A percentile compares a stretch with the other conserved stretches of the same genome.
These are phyloP conservation scores for Ceyx cyanopectus DNA, from an alignment of 2,113 vertebrate genomes.

Conservation along the genomic window DNA sequence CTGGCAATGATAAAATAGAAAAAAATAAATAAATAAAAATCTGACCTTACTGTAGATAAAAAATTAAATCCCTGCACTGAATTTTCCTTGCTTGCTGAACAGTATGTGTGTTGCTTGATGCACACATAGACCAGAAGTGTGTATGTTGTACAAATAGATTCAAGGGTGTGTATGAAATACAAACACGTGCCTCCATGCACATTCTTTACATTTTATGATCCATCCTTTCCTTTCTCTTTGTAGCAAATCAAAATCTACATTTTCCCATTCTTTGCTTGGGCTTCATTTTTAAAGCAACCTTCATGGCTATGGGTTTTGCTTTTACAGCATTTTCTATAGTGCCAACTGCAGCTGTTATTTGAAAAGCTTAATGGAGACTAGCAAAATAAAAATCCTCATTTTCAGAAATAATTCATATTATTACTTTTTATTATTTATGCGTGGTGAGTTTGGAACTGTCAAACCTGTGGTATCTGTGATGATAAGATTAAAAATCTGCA, in stretches of 20 bases:
- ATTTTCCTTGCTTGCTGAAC: not conserved
- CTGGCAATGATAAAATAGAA: not conserved
- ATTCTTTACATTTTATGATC: not conserved
- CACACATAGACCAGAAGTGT: not conserved
- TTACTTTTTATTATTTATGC: not conserved
- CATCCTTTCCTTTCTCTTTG: not conserved
- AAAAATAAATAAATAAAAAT: not conserved
- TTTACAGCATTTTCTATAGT: not conserved
- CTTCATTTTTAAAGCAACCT: not conserved
- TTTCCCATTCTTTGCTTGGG: not conserved
- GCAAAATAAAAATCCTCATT: not conserved
- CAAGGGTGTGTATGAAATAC: not conserved
- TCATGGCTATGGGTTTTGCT: not conserved
- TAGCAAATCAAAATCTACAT: not conserved
- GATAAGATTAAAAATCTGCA: not conserved
- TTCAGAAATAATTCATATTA: not conserved
- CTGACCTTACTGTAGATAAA: not conserved
- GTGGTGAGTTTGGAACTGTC: not conserved
- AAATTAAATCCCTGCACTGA: not conserved
- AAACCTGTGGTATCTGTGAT: not conserved
- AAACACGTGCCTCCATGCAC: not conserved
- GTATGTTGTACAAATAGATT: not conserved
- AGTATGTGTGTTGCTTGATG: not conserved
- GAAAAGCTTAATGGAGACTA: not conserved
- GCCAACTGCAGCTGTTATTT: not conserved